Evolutionary conservation across 1,140 invertebrate genomes (phyloP).

Genomic region (Drosophila malerkotliana): DNA sequence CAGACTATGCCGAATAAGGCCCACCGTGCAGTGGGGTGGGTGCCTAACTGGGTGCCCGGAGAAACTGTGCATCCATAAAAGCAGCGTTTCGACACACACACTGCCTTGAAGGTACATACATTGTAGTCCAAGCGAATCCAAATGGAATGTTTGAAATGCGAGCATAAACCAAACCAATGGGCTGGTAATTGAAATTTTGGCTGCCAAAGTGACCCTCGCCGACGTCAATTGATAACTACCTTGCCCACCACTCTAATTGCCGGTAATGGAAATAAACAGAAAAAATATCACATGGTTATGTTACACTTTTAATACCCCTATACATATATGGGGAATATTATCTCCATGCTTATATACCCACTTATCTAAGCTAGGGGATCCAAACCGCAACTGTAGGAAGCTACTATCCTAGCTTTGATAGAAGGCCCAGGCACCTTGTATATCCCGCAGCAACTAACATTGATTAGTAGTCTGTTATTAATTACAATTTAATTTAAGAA

Average conservation of each 20-base stretch:
- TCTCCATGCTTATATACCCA: too few relatives aligned
- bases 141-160: neutral
- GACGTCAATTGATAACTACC: neutral
- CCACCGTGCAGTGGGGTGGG: neutral
- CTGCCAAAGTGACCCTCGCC: neutral
- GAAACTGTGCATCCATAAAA: conserved; percentile 2
- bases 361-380: too few relatives aligned
- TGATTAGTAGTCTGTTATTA: neutral
- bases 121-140: neutral
- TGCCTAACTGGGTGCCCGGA: neutral
- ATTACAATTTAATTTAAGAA: neutral
- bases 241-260: neutral
- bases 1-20: neutral
- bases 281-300: too few relatives aligned
- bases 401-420: too few relatives aligned
- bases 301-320: neutral
- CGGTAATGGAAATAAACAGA: neutral
- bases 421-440: neutral
- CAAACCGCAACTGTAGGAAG: too few relatives aligned
- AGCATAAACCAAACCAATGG: neutral
- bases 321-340: neutral
- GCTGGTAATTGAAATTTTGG: neutral
- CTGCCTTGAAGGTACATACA: neutral
- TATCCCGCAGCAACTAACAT: neutral
- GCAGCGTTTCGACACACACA: neutral